Evolutionary conservation across 2,113 vertebrate species (phyloP), one percentile per base, ranked within the genome.

Genomic region (Siniperca knerii): DNA sequence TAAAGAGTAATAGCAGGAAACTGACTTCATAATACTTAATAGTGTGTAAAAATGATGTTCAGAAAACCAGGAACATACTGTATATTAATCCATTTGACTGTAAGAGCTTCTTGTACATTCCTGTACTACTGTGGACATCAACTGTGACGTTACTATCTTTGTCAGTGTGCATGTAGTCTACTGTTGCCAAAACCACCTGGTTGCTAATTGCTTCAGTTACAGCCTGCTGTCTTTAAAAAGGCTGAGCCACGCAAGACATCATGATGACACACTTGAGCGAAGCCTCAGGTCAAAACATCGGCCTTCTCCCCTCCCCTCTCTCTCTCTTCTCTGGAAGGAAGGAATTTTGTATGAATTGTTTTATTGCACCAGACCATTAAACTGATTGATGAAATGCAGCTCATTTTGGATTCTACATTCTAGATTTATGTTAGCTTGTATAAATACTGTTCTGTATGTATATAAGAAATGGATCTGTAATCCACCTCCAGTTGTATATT

Each of bases 141-240:
- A 6, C 60, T 66, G 37, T 35, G 67, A 58, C n/a, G 72, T 37
- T 69, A 5, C 42, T 7, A 11, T 80, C 21, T n/a, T 0, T 65
- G 70, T 72, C 46, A 48, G 58, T 52, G 48, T 73, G 65, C 67
- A 16, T 82, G 64, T 18, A 2, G 50, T 23, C 25, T 3, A 9
- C 25, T n/a, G 42, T 8, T 44, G 65, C 77, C 78, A 79, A 70
- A 88, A 73, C 50, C 85, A 74, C 81, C 77, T 87, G 85, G 67
- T 44, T 74, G 46, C 67, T 84, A 86, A 89, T 82, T 86, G 50
- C 75, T 67, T 84, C 40, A 35, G 72, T 77, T 80, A 48, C 66
- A 42, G 20, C 83, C 83, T 82, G 83, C 83, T 77, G 81, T 37
- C 67, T 84, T 48, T 61, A 86, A 77, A 77, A 61, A 21, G 21